phyloP scores from a whole-genome alignment of 2,888 invertebrate species.

The Deilephila elpenor region DNA sequence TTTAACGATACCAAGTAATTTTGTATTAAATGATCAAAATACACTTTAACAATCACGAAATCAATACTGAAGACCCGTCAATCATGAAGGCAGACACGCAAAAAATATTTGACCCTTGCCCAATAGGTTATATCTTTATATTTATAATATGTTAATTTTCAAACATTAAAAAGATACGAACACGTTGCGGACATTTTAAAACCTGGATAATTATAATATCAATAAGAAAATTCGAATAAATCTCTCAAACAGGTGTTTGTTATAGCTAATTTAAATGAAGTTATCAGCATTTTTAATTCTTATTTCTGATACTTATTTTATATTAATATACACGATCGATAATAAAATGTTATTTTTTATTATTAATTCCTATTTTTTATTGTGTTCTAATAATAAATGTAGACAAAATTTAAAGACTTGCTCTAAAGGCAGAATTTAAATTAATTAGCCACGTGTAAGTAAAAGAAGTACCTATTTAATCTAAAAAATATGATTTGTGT shows the following conservation, averaged over 20 bases:
- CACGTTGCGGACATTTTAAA: neutral
- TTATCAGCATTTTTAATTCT: neutral
- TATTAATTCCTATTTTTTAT: no score
- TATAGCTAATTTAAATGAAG: neutral
- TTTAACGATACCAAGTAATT: neutral
- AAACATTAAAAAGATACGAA: neutral
- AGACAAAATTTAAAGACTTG: no score
- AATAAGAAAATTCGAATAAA: conserved; percentile 8
- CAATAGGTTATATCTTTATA: neutral
- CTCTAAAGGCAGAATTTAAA: no score
- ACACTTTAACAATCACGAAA: conserved; percentile 4
- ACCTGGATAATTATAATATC: neutral
- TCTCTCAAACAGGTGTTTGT: conserved; percentile 5
- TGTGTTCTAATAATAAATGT: no score
- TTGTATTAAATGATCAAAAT: neutral
- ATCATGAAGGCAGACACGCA: conserved; percentile 10
- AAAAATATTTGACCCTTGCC: conserved; percentile 15
- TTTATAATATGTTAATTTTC: neutral
- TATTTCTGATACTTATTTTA: neutral
- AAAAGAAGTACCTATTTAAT: no score
- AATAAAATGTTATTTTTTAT: no score
- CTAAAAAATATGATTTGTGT: no score
- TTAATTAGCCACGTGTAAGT: no score
- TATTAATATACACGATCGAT: no score
- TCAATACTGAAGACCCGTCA: conserved; percentile 16